These are phyloP conservation scores for Himalopsyche tibetana DNA, from an alignment of 2,888 invertebrate genomes.

Conservation along the genomic window DNA sequence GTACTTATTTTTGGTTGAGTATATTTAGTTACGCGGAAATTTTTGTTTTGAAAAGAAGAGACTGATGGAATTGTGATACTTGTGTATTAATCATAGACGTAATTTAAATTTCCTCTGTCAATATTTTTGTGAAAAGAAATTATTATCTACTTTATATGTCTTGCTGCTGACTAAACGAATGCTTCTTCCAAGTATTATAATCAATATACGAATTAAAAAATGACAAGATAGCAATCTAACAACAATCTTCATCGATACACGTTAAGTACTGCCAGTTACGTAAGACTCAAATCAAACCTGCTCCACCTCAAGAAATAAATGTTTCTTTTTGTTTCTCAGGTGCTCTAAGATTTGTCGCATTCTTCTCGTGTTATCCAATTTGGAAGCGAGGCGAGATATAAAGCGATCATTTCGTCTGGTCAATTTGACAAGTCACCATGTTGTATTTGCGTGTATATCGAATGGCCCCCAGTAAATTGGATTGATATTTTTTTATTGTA, in stretches of 20 bases:
- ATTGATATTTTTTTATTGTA: conserved; percentile 61
- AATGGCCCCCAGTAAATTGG: conserved; percentile 58
- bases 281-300: neutral
- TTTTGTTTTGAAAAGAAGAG: too few species aligned
- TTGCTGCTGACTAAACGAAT: too few species aligned
- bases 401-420: conserved; percentile 29
- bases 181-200: too few species aligned
- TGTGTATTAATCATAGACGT: too few species aligned
- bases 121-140: too few species aligned
- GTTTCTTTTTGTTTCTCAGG: neutral
- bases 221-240: neutral
- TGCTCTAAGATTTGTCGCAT: conserved; percentile 1
- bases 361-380: conserved; percentile 24
- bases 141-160: too few species aligned
- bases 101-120: too few species aligned
- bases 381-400: conserved; percentile 3
- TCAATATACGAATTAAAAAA: neutral
- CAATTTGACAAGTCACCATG: conserved; percentile 50
- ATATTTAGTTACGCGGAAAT: too few species aligned
- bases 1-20: too few species aligned
- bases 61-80: too few species aligned
- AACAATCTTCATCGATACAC: neutral
- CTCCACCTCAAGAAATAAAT: conserved; percentile 2
- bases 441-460: conserved; percentile 49
- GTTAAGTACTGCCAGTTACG: neutral